phyloP scores from a whole-genome alignment of 2,888 invertebrate genomes.

The Spisula solida region DNA sequence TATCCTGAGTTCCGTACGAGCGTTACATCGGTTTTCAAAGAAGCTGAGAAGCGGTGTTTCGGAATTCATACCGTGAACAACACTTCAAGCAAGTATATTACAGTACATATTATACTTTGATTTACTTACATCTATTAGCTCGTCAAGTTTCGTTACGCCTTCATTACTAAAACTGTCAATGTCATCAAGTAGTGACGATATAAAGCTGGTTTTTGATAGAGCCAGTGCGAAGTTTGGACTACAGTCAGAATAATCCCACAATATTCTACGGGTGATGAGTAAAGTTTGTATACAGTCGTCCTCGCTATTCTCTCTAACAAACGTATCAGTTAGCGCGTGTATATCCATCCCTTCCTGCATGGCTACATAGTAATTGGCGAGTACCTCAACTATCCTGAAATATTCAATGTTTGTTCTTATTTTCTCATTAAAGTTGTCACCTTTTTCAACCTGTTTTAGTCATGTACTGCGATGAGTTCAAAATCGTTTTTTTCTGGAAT shows the following conservation, averaged over 20 bases:
- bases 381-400: slow-evolving; percentile 39
- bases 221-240: slow-evolving; percentile 7
- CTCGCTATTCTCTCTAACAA: neutral
- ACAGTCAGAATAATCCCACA: neutral
- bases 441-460: too few relatives aligned
- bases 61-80: too few relatives aligned
- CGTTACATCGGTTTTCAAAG: too few relatives aligned
- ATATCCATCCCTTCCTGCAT: slow-evolving; percentile 12
- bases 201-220: slow-evolving; percentile 19
- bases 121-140: slow-evolving; percentile 28
- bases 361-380: slow-evolving; percentile 28
- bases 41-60: too few relatives aligned
- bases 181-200: slow-evolving; percentile 20
- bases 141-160: slow-evolving; percentile 5
- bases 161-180: neutral
- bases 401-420: too few relatives aligned
- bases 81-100: too few relatives aligned
- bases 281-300: slow-evolving; percentile 20
- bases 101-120: too few relatives aligned
- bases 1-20: too few relatives aligned
- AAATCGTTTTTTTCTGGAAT: too few relatives aligned
- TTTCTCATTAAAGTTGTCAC: too few relatives aligned
- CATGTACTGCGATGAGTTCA: too few relatives aligned
- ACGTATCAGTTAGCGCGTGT: slow-evolving; percentile 22
- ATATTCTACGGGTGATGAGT: slow-evolving; percentile 19